phyloP scores from a whole-genome alignment of 1,140 invertebrate genomes.

The Vanessa atalanta region DNA sequence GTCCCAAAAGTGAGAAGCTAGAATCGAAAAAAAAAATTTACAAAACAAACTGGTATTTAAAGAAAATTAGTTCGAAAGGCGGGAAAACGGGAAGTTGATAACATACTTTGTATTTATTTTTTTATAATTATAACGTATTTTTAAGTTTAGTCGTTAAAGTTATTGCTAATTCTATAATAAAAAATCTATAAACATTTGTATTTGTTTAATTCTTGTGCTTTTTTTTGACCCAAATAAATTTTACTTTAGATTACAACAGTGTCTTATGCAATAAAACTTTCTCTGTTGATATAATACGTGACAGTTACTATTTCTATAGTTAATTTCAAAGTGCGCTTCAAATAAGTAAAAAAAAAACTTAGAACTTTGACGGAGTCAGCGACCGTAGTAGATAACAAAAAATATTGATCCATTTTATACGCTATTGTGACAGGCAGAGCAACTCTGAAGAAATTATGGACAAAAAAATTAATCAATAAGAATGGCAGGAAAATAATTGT shows the following conservation, averaged over 20 bases:
- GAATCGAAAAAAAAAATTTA: conserved; percentile 72
- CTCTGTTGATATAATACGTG: conserved; percentile 70
- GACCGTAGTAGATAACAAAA: conserved; percentile 60
- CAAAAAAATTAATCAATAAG: conserved; percentile 22
- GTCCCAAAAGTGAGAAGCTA: conserved; percentile 65
- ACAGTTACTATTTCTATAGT: conserved; percentile 51
- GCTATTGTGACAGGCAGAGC: conserved; percentile 41
- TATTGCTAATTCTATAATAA: conserved; percentile 19
- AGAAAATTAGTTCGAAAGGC: conserved; percentile 63
- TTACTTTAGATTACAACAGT: conserved; percentile 15
- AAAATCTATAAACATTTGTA: conserved; percentile 17
- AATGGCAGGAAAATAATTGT: neutral
- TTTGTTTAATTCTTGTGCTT: neutral
- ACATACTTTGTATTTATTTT: conserved; percentile 36
- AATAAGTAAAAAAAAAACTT: conserved; percentile 56
- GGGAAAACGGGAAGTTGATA: conserved; percentile 60
- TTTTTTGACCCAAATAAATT: neutral
- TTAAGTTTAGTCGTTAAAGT: conserved; percentile 12
- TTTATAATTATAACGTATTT: conserved; percentile 23
- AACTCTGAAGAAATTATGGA: conserved; percentile 48
- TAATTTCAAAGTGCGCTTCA: conserved; percentile 37
- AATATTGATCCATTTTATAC: conserved; percentile 50
- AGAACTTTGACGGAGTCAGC: conserved; percentile 50
- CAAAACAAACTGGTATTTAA: conserved; percentile 76
- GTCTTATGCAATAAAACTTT: conserved; percentile 66